phyloP scores from a whole-genome alignment of 2,797 vertebrate species.

The Siniperca obscura region DNA sequence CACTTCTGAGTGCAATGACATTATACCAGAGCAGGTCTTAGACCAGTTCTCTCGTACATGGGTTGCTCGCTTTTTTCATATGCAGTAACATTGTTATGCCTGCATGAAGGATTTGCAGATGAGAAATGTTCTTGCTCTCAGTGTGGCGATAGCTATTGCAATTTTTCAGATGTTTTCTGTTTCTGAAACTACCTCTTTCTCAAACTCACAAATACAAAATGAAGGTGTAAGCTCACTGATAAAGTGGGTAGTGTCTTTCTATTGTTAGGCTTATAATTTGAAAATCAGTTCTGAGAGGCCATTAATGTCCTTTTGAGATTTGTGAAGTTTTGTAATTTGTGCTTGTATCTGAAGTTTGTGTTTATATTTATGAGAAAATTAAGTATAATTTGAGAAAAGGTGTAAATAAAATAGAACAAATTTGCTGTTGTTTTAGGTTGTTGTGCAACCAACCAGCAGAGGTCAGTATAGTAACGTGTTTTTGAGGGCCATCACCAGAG shows the following conservation, averaged over 20 bases:
- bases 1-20: not conserved
- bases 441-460: conserved; percentile 54
- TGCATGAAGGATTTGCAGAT: not conserved
- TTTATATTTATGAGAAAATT: not conserved
- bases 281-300: not conserved
- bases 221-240: not conserved
- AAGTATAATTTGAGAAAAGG: not conserved
- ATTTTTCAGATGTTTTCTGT: not conserved
- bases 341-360: not conserved
- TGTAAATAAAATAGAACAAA: not conserved
- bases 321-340: not conserved
- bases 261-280: not conserved
- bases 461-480: conserved; percentile 37
- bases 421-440: not conserved
- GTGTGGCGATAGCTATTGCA: not conserved
- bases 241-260: not conserved
- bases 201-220: not conserved
- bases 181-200: not conserved
- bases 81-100: not conserved
- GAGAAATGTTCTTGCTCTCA: not conserved
- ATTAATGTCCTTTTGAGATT: not conserved
- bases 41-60: not conserved
- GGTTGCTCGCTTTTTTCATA: not conserved
- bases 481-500: not conserved
- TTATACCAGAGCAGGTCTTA: conserved; percentile 1